Conservation (phyloP, 2,797 vertebrate species). For the Strix occidentalis region DNA sequence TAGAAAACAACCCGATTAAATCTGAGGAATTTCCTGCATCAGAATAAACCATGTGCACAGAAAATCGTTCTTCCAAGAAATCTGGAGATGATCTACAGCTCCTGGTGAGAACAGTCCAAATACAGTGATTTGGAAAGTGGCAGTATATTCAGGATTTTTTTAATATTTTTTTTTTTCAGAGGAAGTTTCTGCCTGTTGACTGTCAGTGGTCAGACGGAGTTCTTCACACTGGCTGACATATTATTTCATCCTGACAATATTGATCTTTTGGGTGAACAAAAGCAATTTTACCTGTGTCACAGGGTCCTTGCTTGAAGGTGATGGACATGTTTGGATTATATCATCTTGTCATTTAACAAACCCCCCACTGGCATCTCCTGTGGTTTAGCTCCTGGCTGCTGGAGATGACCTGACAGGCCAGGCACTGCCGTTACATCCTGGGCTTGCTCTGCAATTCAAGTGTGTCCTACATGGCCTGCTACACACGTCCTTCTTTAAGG, state of each 20-base stretch:
- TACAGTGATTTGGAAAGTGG: neutral
- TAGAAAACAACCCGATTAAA: neutral
- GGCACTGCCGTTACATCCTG: neutral
- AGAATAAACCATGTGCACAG: neutral
- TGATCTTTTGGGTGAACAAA: constrained; percentile 26
- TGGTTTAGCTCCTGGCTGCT: neutral
- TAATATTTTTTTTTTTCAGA: neutral
- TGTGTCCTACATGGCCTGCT: neutral
- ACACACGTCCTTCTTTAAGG: neutral
- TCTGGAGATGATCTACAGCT: neutral
- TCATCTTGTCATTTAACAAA: constrained; percentile 19
- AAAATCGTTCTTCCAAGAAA: neutral
- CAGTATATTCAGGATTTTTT: neutral
- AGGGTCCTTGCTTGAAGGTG: constrained; percentile 6
- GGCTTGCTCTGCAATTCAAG: neutral
- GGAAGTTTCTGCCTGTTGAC: neutral
- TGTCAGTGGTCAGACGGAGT: neutral
- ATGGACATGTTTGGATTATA: constrained; percentile 37
- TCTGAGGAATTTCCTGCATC: neutral
- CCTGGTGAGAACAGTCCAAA: neutral
- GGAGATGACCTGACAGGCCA: neutral
- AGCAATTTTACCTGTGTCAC: constrained; percentile 54
- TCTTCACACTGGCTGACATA: neutral
- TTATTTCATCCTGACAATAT: constrained; percentile 49
- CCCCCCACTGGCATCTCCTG: neutral